A percentile compares a stretch with the other conserved stretches of the same genome.
Evolutionary conservation across 1,140 invertebrate genomes (phyloP).

Genomic region (Sycophila sp.): DNA sequence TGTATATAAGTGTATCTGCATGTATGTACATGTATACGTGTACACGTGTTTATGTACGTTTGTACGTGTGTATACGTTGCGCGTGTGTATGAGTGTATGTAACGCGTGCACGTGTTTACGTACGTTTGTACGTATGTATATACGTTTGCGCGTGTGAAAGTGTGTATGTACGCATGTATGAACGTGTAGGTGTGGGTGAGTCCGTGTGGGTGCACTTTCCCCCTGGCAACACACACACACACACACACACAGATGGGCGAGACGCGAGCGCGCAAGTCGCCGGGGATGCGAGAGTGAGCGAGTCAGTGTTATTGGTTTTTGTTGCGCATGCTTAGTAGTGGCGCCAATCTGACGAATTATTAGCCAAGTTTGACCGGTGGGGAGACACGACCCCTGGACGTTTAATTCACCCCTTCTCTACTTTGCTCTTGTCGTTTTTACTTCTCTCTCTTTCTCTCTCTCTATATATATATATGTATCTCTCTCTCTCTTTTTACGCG

Average conservation of each 20-base stretch:
- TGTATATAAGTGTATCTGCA: too few species aligned
- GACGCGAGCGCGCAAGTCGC: too few species aligned
- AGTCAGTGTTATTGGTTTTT: conserved; percentile 64
- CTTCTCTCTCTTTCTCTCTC: neutral
- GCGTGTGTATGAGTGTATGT: neutral
- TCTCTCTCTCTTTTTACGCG: too few species aligned
- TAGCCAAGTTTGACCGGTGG: conserved; percentile 59
- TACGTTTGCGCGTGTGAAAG: neutral
- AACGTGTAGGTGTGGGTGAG: neutral
- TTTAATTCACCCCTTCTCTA: conserved; percentile 12
- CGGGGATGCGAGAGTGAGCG: neutral
- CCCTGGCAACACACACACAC: neutral
- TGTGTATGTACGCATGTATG: neutral
- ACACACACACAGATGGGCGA: neutral
- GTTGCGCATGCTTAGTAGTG: conserved; percentile 58
- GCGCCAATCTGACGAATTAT: conserved; percentile 64
- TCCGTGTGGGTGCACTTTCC: neutral
- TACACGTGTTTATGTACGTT: neutral
- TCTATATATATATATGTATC: neutral
- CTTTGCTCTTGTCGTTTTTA: neutral
- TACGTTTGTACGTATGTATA: neutral
- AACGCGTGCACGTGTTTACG: neutral
- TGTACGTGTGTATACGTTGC: neutral
- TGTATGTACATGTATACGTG: neutral
- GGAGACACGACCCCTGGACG: neutral